Evolutionary conservation across 2,113 vertebrate genomes (phyloP), one percentile per base, ranked within the genome.

Genomic region (Elachura formosa): DNA sequence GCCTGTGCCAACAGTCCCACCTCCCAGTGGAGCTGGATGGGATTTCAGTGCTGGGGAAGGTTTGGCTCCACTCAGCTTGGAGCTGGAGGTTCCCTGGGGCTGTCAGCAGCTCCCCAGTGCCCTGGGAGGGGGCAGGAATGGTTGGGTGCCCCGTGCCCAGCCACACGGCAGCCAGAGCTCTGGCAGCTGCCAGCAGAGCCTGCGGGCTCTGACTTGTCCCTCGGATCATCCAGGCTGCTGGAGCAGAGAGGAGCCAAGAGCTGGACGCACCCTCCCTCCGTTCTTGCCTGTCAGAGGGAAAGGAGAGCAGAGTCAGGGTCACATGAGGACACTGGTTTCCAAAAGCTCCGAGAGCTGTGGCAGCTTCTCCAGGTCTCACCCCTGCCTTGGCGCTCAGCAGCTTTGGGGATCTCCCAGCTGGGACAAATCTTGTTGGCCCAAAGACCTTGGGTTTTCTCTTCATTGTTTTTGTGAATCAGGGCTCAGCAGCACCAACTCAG

Each of bases 11-110:
- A 28, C 25, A 58, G 25, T 9, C 5, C 52, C 34, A 2, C 23
- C 36, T n/a, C 31, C 0, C 0, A 0, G 14, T 13, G 58, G 9
- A 28, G 12, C 43, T 9, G 8, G 23, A 8, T 9, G 68, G 38
- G 43, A 45, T 89, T 89, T 74, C 2, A 6, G 51, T 5, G 1
- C 49, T 29, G 40, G 1, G 3, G n/a, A 51, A 24, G 76, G 43
- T 25, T 83, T 90, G 63, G 38, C 59, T 83, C 28, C 31, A 0
- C 31, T 36, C 62, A 73, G 68, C 48, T 45, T 2, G 0, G 58
- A 58, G 33, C 34, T 4, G 3, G 51, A 45, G 3, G 0, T n/a
- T 28, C 34, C 41, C 29, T 25, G 31, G 45, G 55, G 63, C 68
- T 78, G 5, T 45, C 28, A 7, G 75, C 49, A 40, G 36, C 45